phyloP scores from a whole-genome alignment of 1,140 invertebrate genomes.

The Amphibalanus amphitrite region DNA sequence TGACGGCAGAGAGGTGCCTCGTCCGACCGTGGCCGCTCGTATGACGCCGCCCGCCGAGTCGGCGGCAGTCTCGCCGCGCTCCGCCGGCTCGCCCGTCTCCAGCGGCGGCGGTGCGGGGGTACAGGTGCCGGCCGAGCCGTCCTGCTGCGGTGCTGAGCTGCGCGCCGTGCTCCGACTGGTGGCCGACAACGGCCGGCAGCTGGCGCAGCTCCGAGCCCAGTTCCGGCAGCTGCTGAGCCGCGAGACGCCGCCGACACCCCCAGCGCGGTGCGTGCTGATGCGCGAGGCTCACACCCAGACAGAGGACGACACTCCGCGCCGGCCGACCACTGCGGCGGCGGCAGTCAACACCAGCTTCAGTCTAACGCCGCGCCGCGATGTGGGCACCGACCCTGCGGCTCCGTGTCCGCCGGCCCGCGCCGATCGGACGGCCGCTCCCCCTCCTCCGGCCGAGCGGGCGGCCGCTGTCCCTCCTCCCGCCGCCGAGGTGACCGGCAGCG shows the following conservation, averaged over 20 bases:
- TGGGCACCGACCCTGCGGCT: not conserved
- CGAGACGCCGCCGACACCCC: not conserved
- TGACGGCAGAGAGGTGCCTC: not conserved
- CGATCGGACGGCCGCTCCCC: too few species aligned
- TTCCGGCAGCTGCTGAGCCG: not conserved
- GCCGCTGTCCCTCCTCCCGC: too few species aligned
- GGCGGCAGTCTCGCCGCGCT: too few species aligned
- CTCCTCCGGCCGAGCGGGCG: too few species aligned
- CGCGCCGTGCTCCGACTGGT: not conserved
- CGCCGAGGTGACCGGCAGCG: too few species aligned
- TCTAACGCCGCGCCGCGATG: not conserved
- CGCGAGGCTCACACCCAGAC: not conserved
- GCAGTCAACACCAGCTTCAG: not conserved
- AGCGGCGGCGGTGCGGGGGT: too few species aligned
- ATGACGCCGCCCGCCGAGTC: not conserved
- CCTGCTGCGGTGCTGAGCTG: not conserved
- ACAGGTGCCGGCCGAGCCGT: too few species aligned
- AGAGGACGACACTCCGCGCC: not conserved
- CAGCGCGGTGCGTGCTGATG: not conserved
- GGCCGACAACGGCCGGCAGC: not conserved
- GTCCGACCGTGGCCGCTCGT: not conserved
- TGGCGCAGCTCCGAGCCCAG: not conserved
- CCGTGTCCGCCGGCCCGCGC: too few species aligned
- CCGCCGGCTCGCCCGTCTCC: too few species aligned
- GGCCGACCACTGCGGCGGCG: not conserved